Percentiles rank a stretch among this genome's conserved stretches.
These are phyloP conservation scores for Colius striatus DNA, from an alignment of 2,113 vertebrate species.

Conservation along the genomic window DNA sequence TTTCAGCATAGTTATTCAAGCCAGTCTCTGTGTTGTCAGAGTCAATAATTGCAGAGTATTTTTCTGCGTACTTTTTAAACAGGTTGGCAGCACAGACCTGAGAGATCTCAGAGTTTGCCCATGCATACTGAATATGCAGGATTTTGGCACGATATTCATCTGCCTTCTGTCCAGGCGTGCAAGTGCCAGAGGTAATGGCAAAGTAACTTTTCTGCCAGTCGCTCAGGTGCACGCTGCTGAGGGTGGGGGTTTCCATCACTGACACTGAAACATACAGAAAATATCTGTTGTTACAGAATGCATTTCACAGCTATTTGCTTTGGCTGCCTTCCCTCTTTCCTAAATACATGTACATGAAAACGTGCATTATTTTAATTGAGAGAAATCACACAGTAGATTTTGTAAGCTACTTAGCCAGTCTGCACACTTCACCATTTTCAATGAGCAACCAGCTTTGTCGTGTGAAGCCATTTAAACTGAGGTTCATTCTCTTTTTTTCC, in stretches of 20 bases:
- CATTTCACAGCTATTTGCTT: not conserved
- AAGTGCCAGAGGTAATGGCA: constrained; percentile 84
- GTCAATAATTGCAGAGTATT: constrained; percentile 89
- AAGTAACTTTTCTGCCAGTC: constrained; percentile 95
- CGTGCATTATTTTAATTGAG: not conserved
- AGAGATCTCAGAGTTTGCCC: constrained; percentile 89
- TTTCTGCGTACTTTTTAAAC: constrained; percentile 86
- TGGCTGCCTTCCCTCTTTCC: not conserved
- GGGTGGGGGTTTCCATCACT: constrained; percentile 66
- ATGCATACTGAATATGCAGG: constrained; percentile 90
- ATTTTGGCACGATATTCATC: constrained; percentile 90
- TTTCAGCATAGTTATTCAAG: constrained; percentile 93
- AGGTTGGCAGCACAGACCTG: constrained; percentile 82
- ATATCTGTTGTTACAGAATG: not conserved
- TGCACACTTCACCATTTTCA: not conserved
- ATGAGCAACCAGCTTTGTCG: not conserved
- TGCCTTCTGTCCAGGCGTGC: constrained; percentile 87
- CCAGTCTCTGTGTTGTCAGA: constrained; percentile 85
- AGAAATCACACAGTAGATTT: not conserved
- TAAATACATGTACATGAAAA: not conserved
- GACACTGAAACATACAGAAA: constrained; percentile 17
- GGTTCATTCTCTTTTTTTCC: not conserved
- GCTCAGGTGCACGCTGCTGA: constrained; percentile 83
- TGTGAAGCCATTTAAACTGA: not conserved
- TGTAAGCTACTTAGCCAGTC: not conserved